A percentile compares a stretch with the other conserved stretches of the same genome.
Evolutionary conservation across 1,140 invertebrate genomes (phyloP).

Genomic region (Phymorhynchus buccinoides): DNA sequence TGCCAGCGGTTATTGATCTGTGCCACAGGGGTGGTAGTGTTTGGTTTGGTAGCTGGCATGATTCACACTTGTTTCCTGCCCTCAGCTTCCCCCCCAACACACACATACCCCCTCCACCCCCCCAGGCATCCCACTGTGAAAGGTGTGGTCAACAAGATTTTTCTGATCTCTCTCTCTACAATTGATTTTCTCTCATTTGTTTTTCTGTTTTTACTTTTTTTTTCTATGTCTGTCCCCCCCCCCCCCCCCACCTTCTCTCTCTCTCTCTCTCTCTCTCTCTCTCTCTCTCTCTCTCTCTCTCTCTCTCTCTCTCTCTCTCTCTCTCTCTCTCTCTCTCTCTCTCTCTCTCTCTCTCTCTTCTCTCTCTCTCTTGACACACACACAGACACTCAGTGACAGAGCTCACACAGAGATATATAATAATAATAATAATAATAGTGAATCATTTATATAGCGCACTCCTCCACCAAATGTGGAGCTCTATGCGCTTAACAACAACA

Average conservation of each 20-base stretch:
- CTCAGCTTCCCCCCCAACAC: background rate
- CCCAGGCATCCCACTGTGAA: background rate
- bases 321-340: background rate
- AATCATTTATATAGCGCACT: too few relatives aligned
- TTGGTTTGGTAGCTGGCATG: background rate
- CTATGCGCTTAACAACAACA: too few relatives aligned
- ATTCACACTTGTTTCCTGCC: background rate
- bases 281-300: background rate
- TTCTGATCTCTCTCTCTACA: background rate
- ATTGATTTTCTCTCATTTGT: background rate
- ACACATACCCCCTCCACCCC: background rate
- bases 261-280: background rate
- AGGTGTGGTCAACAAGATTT: background rate
- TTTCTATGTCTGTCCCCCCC: background rate
- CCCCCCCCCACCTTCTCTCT: background rate
- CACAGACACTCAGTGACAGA: background rate
- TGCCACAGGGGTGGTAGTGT: background rate
- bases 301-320: background rate
- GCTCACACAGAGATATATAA: too few relatives aligned
- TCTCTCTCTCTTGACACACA: slow-evolving; percentile 1
- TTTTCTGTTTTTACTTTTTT: background rate
- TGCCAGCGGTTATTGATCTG: background rate
- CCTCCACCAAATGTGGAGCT: too few relatives aligned
- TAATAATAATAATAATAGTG: too few relatives aligned
- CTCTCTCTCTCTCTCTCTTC: background rate